Conservation (phyloP, 2,797 vertebrate species). For the Xiphorhynchus erythropygius region DNA sequence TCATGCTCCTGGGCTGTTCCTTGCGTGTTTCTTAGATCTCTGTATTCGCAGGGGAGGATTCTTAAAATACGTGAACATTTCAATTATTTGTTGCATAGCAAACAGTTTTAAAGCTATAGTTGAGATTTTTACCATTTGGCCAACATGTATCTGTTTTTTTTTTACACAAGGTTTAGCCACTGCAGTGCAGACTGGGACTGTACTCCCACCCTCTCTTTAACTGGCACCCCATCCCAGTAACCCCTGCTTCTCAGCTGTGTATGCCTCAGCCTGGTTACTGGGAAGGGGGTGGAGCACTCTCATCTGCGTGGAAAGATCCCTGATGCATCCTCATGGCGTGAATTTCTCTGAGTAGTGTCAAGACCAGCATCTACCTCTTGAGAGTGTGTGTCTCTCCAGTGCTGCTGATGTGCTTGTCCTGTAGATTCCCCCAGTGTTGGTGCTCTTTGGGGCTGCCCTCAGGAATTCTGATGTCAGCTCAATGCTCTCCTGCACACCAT, state of each 20-base stretch:
- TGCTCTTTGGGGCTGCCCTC: neutral
- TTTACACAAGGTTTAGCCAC: neutral
- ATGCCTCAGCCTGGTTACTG: neutral
- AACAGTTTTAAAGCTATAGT: neutral
- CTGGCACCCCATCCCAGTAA: neutral
- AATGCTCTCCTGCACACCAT: neutral
- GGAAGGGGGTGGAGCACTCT: neutral
- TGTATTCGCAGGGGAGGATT: neutral
- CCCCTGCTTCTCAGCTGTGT: neutral
- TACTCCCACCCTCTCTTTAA: neutral
- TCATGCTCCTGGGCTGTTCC: neutral
- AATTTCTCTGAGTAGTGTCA: neutral
- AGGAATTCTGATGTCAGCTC: neutral
- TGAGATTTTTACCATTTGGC: neutral
- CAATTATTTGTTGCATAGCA: neutral
- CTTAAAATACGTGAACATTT: neutral
- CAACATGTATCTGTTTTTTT: neutral
- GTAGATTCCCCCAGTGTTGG: neutral
- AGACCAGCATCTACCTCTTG: neutral
- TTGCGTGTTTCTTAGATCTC: neutral
- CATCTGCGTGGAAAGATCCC: neutral
- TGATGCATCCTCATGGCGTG: fast-evolving
- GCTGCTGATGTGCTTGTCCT: neutral
- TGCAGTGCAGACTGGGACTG: neutral
- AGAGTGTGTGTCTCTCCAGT: neutral